phyloP scores from a whole-genome alignment of 2,113 vertebrate genomes.

The Zootoca vivipara region DNA sequence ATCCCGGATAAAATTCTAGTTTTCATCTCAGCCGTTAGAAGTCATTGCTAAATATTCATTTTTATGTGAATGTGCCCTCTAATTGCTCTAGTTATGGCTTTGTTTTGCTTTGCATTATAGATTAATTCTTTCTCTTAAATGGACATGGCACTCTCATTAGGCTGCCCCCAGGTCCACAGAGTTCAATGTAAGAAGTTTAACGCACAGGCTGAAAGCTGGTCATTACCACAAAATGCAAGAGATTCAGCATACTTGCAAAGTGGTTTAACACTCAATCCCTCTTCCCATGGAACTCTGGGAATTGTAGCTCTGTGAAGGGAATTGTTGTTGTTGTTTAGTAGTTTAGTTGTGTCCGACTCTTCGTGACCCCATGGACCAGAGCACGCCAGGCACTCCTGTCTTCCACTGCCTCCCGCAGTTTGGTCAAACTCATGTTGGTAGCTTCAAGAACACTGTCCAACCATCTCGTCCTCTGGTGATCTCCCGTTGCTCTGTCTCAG shows the following conservation, averaged over 20 bases:
- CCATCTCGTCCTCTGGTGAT: too few relatives aligned
- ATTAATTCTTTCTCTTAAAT: constrained; percentile 29
- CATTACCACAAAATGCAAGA: constrained; percentile 6
- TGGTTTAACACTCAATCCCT: not conserved
- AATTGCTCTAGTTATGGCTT: constrained; percentile 9
- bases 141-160: constrained; percentile 20
- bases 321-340: too few relatives aligned
- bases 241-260: not conserved
- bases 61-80: constrained; percentile 24
- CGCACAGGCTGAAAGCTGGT: not conserved
- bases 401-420: too few relatives aligned
- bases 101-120: constrained; percentile 43
- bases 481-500: too few relatives aligned
- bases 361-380: too few relatives aligned
- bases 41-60: constrained; percentile 35
- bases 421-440: too few relatives aligned
- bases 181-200: constrained; percentile 26
- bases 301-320: too few relatives aligned
- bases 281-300: too few relatives aligned
- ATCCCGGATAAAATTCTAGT: constrained; percentile 12
- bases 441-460: too few relatives aligned
- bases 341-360: too few relatives aligned
- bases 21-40: constrained; percentile 31
- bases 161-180: constrained; percentile 1
- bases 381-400: too few relatives aligned